Evolutionary conservation across 2,888 invertebrate genomes (phyloP).

Genomic region (Syrista parreyssii): DNA sequence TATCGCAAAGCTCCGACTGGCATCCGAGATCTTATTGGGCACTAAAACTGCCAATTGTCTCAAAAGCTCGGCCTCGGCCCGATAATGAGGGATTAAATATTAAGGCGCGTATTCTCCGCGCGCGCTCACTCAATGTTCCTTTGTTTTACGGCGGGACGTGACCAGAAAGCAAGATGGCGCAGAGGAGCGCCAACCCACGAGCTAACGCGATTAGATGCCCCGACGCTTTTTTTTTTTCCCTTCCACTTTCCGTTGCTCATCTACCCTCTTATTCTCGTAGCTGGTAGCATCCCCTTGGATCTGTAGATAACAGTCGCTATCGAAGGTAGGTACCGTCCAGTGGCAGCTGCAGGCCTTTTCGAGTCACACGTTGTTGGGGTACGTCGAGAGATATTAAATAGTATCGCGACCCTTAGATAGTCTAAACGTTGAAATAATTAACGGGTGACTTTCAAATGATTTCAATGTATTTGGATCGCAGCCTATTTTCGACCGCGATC

Average conservation of each 20-base stretch:
- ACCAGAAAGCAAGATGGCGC: slow-evolving; percentile 63
- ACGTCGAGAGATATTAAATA: background rate
- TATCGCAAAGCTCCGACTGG: slow-evolving; percentile 27
- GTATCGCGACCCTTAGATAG: background rate
- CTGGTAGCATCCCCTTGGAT: background rate
- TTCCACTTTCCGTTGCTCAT: background rate
- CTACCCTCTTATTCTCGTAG: background rate
- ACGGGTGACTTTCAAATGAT: background rate
- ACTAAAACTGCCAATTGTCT: slow-evolving; percentile 63
- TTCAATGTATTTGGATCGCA: background rate
- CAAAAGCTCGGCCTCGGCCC: slow-evolving; percentile 58
- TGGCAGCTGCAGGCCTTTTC: background rate
- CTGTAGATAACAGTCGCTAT: background rate
- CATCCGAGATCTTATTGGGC: slow-evolving; percentile 48
- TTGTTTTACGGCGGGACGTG: slow-evolving; percentile 65
- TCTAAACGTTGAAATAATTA: background rate
- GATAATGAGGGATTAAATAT: slow-evolving; percentile 66
- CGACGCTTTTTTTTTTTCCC: slow-evolving; percentile 4
- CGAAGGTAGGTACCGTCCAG: background rate
- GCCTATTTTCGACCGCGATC: background rate
- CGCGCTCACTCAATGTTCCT: slow-evolving; percentile 53
- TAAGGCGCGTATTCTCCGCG: slow-evolving; percentile 54
- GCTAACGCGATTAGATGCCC: slow-evolving; percentile 27
- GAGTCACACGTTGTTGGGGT: background rate
- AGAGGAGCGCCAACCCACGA: slow-evolving; percentile 11